These are phyloP conservation scores for Deilephila porcellus DNA, from an alignment of 2,888 invertebrate species.

Conservation along the genomic window DNA sequence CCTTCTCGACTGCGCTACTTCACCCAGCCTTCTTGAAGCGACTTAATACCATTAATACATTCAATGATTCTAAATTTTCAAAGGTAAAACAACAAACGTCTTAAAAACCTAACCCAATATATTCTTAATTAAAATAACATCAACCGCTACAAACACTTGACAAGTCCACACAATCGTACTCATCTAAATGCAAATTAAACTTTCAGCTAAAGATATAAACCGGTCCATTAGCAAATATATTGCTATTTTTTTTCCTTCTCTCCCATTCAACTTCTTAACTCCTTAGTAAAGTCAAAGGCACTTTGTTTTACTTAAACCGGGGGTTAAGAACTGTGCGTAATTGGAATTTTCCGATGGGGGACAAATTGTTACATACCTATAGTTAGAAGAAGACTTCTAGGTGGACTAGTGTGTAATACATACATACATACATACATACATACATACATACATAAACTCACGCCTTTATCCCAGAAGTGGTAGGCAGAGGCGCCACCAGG, in stretches of 20 bases:
- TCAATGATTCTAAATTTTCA: background rate
- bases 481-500: too few species aligned
- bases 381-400: too few species aligned
- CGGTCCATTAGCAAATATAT: constrained; percentile 59
- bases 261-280: constrained; percentile 58
- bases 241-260: constrained; percentile 51
- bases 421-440: too few species aligned
- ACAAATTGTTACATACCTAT: background rate
- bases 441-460: too few species aligned
- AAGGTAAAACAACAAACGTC: background rate
- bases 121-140: constrained; percentile 23
- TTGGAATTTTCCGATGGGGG: constrained; percentile 15
- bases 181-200: constrained; percentile 36
- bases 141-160: constrained; percentile 15
- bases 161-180: constrained; percentile 29
- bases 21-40: background rate
- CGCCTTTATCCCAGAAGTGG: too few species aligned
- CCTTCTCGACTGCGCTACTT: too few species aligned
- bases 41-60: background rate
- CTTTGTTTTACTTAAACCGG: constrained; percentile 76
- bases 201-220: constrained; percentile 36
- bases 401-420: too few species aligned
- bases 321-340: constrained; percentile 48
- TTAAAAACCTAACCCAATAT: background rate
- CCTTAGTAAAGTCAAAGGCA: constrained; percentile 56